These are phyloP conservation scores for Stichopus horrens DNA, from an alignment of 53 echinoderm and acorn worm species.

Conservation along the genomic window DNA sequence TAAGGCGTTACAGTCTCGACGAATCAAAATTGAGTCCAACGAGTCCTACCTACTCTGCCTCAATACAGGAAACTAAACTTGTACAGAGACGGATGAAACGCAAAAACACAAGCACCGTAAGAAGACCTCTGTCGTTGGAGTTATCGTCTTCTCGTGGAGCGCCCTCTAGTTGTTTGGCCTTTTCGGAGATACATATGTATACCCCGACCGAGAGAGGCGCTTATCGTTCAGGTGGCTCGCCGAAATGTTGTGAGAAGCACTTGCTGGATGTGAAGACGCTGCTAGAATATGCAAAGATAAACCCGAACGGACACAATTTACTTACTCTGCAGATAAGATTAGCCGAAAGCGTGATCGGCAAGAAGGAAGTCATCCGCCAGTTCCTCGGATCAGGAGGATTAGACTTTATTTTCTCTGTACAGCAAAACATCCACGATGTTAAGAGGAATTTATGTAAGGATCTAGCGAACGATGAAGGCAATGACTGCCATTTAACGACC, in stretches of 20 bases:
- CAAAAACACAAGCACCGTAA: background rate
- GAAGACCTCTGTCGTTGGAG: background rate
- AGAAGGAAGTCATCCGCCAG: background rate
- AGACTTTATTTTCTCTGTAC: background rate
- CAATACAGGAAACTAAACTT: background rate
- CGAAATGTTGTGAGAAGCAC: slow-evolving; percentile 3
- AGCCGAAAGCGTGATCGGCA: background rate
- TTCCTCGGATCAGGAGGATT: slow-evolving; percentile 13
- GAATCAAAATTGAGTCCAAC: background rate
- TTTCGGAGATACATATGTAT: background rate
- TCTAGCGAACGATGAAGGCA: background rate
- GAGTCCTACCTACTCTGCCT: no score
- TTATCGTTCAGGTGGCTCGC: slow-evolving; percentile 2
- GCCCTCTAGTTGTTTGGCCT: background rate
- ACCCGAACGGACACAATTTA: slow-evolving; percentile 25
- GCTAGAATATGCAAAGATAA: background rate
- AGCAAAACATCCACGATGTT: background rate
- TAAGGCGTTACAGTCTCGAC: slow-evolving; percentile 8
- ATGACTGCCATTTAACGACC: background rate
- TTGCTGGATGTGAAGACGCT: slow-evolving; percentile 20
- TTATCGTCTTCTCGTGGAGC: background rate
- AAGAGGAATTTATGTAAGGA: background rate
- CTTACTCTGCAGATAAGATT: background rate
- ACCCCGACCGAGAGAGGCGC: background rate
- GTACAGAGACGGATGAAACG: background rate